A percentile compares a stretch with the other conserved stretches of the same genome.
phyloP scores from a whole-genome alignment of 2,888 invertebrate genomes.

The Timema podura region DNA sequence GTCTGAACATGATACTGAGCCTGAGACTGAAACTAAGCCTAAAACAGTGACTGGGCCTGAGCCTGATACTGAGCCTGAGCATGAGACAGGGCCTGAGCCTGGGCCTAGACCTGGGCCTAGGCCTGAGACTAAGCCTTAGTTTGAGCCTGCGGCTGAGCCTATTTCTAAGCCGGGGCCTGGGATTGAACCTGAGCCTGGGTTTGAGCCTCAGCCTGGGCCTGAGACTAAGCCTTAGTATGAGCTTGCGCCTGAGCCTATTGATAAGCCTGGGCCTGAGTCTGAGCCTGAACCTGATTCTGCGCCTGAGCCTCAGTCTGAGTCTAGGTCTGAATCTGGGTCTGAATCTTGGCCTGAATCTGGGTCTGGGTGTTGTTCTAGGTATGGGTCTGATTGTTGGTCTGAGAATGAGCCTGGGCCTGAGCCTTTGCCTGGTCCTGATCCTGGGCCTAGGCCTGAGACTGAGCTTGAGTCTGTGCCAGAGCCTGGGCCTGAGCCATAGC shows the following conservation, averaged over 20 bases:
- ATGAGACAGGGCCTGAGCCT: not conserved
- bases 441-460: no score
- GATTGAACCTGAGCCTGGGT: not conserved
- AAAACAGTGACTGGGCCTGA: not conserved
- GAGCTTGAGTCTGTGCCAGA: no score
- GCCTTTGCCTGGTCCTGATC: constrained; percentile 2
- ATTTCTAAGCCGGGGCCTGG: not conserved
- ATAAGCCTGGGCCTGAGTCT: not conserved
- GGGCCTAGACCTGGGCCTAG: not conserved
- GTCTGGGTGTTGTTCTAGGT: no score
- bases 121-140: not conserved
- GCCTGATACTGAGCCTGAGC: not conserved
- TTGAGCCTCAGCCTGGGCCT: not conserved
- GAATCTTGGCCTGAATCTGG: not conserved
- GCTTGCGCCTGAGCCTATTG: not conserved
- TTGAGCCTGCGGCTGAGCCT: not conserved
- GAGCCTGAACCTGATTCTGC: not conserved
- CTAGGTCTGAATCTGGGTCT: constrained; percentile 16
- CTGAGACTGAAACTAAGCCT: no score
- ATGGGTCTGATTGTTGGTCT: constrained; percentile 3
- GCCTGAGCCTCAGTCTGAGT: not conserved
- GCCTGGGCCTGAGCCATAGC: no score
- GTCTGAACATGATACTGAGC: no score
- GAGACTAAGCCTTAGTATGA: not conserved
- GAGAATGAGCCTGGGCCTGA: constrained; percentile 12